A percentile compares a stretch with the other conserved stretches of the same genome.
Conservation (phyloP, 2,888 invertebrate species). For the Tenthredo distinguenda region DNA sequence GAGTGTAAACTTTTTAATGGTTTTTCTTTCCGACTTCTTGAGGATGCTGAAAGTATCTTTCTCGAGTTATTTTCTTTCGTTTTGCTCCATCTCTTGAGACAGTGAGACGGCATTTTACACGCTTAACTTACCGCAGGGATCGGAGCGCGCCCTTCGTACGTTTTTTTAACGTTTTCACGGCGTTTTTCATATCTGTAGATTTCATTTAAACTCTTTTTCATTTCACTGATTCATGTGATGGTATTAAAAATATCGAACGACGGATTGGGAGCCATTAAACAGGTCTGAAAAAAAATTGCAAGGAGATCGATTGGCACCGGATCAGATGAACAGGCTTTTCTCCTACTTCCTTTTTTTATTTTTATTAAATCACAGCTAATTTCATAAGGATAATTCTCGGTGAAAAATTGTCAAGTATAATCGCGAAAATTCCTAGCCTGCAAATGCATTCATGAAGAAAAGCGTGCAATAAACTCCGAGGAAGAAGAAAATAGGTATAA, state of each 20-base stretch:
- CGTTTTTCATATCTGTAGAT: slow-evolving; percentile 55
- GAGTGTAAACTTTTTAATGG: background rate
- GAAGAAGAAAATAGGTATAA: background rate
- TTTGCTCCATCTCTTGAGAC: background rate
- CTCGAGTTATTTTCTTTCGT: background rate
- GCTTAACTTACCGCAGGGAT: slow-evolving; percentile 9
- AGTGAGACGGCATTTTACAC: too few relatives aligned
- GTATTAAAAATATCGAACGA: background rate
- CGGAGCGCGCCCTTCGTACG: slow-evolving; percentile 51
- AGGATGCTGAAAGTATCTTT: background rate
- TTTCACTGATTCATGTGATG: slow-evolving; percentile 49
- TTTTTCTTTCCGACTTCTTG: background rate
- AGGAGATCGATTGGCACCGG: background rate
- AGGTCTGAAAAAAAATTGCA: background rate
- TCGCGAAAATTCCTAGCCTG: slow-evolving; percentile 40
- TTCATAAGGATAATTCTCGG: background rate
- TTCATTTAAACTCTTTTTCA: slow-evolving; percentile 57
- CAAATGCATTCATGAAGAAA: slow-evolving; percentile 3
- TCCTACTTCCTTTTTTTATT: background rate
- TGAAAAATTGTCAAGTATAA: slow-evolving; percentile 35
- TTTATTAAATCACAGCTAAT: background rate
- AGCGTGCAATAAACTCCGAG: background rate
- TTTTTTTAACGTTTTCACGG: slow-evolving; percentile 56
- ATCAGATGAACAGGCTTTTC: background rate
- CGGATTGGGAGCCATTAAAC: background rate